Base-by-base conservation (phyloP, 2,888 invertebrate species). In the Leptinotarsa tumamoca region DNA sequence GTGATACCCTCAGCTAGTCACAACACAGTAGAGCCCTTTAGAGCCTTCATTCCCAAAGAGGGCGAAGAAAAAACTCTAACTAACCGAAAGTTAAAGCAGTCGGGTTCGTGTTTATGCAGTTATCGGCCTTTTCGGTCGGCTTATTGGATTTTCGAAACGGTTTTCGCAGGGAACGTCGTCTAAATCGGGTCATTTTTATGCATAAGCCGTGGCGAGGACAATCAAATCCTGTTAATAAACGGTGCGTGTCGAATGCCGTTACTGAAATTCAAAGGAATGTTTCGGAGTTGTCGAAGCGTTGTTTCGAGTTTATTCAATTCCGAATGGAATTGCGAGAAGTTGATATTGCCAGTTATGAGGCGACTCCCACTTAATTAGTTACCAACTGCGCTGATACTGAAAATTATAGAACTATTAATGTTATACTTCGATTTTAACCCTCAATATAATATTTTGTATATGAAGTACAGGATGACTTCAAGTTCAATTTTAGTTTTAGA, bases 111-210 rank as follows among this genome's bases (percentile, higher is more conserved):
- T 76, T 76, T 75, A 77, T 78, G 76, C 76, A 76, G 80, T 78
- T 78, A 78, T 80, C 72, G 77, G 76, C 71, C 78, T 68, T 76
- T 75, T 68, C 68, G 75, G 74, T 68, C 63, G 68, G 75, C 71
- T 80, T 78, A 80, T 80, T 74, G 78, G 78, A 78, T 76, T 77
- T 76, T 72, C 49, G 58, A 43, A 73, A 74, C 63, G 68, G 77
- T 74, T 74, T 74, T 69, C 68, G 52, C 54, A 49, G 72, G 71
- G 71, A n/a, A 27, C 54, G 68, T 7, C 21, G 27, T 21, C n/a
- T 71, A 81, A 81, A 79, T 77, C 70, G 80, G 73, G 66, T 76
- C 71, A 81, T 81, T 81, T 80, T 81, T 80, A 81, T 80, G 80
- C 81, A 81, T 81, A 81, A 79, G 78, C 76, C 76, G 81, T 75